Evolutionary conservation across 1,140 invertebrate species (phyloP), one percentile per base, ranked within the genome.

Genomic region (Drosophila erecta): DNA sequence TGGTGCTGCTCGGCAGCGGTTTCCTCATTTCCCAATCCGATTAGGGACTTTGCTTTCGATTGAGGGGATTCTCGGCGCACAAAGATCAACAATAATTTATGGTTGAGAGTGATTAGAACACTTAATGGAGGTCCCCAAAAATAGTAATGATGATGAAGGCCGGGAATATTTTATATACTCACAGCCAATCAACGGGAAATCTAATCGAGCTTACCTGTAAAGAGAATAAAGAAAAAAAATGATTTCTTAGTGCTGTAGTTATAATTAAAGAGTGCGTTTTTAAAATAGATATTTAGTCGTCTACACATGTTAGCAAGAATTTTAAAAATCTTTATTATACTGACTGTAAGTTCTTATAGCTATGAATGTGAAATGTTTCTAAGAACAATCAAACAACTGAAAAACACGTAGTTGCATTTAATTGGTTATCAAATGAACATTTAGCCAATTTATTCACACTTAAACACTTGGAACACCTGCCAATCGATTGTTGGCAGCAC

Each of bases 51-150:
- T 84, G 38, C 20, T 60, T 56, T 59, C 11, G 51, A 62, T 37
- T 59, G 57, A 10, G 30, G 30, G 30, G 8, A 30, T 73, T 77
- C 73, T 50, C 46, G 10, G 56, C 73, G 47, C 66, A 51, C 73
- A 55, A 50, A 87, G 75, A 90, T 71, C 76, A 70, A 57, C 69
- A 67, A 64, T 89, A 89, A 89, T 78, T 89, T 89, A 89, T 90
- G 84, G 85, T 84, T 14, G 38, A 79, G 84, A 46, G 30, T 84
- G 84, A 89, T 87, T 89, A 87, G 71, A 79, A 43, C 49, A 44
- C 51, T 15, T 40, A 44, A 57, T 53, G 40, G 24, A 43, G 55
- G 57, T 38, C 44, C 54, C 70, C 55, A 61, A 78, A 67, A 81
- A 86, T 87, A 79, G 75, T 59, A 78, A 81, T 35, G 15, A 44